These are phyloP conservation scores for Bombus superbus DNA, from an alignment of 1,140 invertebrate species.

Conservation along the genomic window DNA sequence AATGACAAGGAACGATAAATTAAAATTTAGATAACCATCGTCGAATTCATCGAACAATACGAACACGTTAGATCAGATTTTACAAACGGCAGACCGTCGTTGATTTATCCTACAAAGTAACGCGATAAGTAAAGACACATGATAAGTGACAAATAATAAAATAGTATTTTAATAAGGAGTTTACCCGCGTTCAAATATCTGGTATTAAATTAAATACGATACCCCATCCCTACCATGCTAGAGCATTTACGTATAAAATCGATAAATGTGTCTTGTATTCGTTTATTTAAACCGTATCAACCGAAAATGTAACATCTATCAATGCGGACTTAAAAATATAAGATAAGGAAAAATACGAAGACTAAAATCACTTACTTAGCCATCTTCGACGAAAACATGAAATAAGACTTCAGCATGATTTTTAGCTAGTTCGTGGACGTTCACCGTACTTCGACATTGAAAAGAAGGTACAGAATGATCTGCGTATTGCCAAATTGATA, in stretches of 20 bases:
- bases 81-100: not conserved
- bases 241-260: conserved; percentile 22
- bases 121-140: not conserved
- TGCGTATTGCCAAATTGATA: conserved; percentile 59
- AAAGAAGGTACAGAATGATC: conserved; percentile 1
- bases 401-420: conserved; percentile 38
- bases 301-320: conserved; percentile 17
- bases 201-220: conserved; percentile 28
- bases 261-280: conserved; percentile 38
- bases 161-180: conserved; percentile 47
- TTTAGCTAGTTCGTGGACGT: conserved; percentile 39
- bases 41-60: conserved; percentile 5
- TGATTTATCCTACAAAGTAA: conserved; percentile 25
- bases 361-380: conserved; percentile 12
- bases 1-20: conserved; percentile 8
- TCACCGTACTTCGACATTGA: conserved; percentile 43
- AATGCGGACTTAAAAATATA: conserved; percentile 14
- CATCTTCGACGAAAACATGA: not conserved
- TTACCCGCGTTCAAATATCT: conserved; percentile 19
- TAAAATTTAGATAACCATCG: not conserved
- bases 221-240: conserved; percentile 1
- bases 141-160: conserved; percentile 9
- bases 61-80: conserved; percentile 17
- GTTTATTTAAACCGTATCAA: conserved; percentile 24
- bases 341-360: conserved; percentile 1